phyloP scores from a whole-genome alignment of 2,888 invertebrate genomes.

The Rotaria sp. region DNA sequence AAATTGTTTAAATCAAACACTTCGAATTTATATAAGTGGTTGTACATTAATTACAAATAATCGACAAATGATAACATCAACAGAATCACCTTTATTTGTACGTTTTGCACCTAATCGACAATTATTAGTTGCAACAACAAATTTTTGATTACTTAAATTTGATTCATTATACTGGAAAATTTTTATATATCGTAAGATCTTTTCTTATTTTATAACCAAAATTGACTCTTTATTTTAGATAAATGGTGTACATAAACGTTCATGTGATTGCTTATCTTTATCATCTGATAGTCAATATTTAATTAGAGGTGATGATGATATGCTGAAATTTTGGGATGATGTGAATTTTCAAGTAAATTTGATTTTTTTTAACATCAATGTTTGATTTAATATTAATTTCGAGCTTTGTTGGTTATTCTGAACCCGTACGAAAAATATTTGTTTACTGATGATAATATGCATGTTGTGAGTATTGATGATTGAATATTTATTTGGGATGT shows the following conservation, averaged over 20 bases:
- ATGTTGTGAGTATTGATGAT: conserved; percentile 51
- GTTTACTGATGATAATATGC: conserved; percentile 50
- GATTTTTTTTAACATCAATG: too few relatives aligned
- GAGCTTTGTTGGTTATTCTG: conserved; percentile 55
- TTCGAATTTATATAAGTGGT: conserved; percentile 8
- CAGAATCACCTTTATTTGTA: conserved; percentile 45
- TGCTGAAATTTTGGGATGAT: conserved; percentile 54
- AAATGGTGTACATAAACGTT: not conserved
- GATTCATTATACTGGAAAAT: conserved; percentile 49
- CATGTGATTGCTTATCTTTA: conserved; percentile 41
- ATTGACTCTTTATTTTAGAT: conserved; percentile 42
- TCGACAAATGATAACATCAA: not conserved
- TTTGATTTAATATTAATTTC: too few relatives aligned
- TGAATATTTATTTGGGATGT: conserved; percentile 55
- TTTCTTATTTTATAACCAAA: too few relatives aligned
- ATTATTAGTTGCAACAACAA: conserved; percentile 51
- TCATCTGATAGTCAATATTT: conserved; percentile 49
- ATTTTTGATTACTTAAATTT: conserved; percentile 52
- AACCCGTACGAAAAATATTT: conserved; percentile 48
- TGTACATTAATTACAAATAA: not conserved
- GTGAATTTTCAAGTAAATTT: conserved; percentile 54
- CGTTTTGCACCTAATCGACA: conserved; percentile 49
- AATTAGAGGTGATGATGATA: conserved; percentile 52
- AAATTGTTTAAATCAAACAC: conserved; percentile 48
- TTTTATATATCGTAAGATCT: conserved; percentile 43